Evolutionary conservation across 53 echinoderm and acorn worm species (phyloP), one percentile per base, ranked within the genome.

Genomic region (Echinometra lucunter): DNA sequence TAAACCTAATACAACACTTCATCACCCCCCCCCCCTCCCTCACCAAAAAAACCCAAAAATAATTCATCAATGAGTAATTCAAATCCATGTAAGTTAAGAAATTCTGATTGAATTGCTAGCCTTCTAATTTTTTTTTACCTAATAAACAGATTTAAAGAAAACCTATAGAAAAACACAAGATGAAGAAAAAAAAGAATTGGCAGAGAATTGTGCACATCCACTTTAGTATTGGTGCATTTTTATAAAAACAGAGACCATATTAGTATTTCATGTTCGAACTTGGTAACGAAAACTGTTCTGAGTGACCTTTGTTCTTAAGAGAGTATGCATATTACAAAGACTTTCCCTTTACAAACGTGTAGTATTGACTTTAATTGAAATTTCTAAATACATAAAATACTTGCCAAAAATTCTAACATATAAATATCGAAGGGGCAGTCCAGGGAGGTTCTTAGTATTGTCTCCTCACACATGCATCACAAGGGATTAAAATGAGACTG

Each of bases 351-450:
- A 42, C 1, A 42, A 23, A 2, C 21, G 42, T 19, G 7, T 6
- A 9, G 8, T 19, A 78, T 30, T 78, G 1, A 5, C 78, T 40
- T 78, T 35, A 38, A 78, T 21, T 78, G 35, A 16, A 78, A 21
- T 6, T 21, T 78, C 23, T 40, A 30, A 18, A 78, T 78, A n/a
- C n/a, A n/a, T n/a, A 12, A 12, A 78, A 23, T 78, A 42, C 78
- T 78, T 78, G 78, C 78, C 78, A 78, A 78, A 35, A 35, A 72
- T 34, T 72, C 35, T 32, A 28, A 72, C 72, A 72, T 72, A 72
- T 72, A 32, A 32, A 78, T 78, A 78, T 21, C 38, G 38, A 78
- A 19, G 78, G 78, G 78, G 78, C 42, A 42, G 42, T 38, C 42
- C 7, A 42, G 42, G 42, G 78, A 78, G 78, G 78, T 40, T 30